Evolutionary conservation across 2,797 vertebrate species (phyloP).

Genomic region (Intellagama lesueurii): DNA sequence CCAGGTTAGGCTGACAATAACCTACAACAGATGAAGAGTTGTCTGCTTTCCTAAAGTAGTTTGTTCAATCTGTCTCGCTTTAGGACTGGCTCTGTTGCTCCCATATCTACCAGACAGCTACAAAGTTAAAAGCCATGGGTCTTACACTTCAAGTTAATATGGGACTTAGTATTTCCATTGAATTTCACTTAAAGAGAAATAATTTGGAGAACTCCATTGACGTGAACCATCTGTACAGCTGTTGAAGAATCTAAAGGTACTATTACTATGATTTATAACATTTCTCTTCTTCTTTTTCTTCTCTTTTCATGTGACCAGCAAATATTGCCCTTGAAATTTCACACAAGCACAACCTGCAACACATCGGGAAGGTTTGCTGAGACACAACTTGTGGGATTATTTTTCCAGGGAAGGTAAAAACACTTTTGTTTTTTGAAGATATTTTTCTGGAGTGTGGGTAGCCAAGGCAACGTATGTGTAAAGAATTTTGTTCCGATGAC

Average conservation of each 20-base stretch:
- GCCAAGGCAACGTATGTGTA: background rate
- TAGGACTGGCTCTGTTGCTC: no score
- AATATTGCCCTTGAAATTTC: background rate
- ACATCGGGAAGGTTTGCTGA: background rate
- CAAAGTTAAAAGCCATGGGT: no score
- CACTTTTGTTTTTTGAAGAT: no score
- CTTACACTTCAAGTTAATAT: no score
- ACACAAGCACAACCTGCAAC: background rate
- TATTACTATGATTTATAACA: background rate
- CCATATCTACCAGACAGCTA: no score
- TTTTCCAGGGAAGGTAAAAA: background rate
- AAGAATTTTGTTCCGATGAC: background rate
- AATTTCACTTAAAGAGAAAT: no score
- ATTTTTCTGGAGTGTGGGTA: background rate
- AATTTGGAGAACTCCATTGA: no score
- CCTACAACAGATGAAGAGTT: no score
- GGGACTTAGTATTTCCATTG: no score
- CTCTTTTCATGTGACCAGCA: background rate
- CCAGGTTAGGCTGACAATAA: no score
- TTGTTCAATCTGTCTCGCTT: no score
- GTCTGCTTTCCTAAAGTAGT: no score
- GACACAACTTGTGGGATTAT: background rate
- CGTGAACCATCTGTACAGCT: background rate
- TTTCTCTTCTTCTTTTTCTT: background rate
- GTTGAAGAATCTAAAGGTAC: background rate